Conservation (phyloP, 2,113 vertebrate species). For the Cygnus buccinator region DNA sequence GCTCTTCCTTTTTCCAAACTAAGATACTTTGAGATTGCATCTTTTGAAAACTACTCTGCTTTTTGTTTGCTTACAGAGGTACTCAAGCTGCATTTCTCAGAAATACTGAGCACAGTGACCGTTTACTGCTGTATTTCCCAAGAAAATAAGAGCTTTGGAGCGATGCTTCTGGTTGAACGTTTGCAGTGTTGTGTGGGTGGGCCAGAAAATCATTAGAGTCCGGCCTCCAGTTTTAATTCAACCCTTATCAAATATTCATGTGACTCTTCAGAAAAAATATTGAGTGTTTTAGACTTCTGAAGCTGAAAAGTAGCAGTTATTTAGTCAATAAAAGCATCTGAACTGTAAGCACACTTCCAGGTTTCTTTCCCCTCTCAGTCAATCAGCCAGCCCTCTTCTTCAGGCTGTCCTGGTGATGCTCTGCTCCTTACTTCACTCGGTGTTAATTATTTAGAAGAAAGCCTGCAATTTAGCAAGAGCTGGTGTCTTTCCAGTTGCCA, state of each 20-base stretch:
- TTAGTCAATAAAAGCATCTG: not conserved
- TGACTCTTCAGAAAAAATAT: not conserved
- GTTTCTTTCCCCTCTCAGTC: not conserved
- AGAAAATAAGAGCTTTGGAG: not conserved
- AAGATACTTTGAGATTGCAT: rapidly evolving
- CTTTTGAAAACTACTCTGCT: not conserved
- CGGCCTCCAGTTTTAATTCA: not conserved
- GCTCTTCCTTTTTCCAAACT: not conserved
- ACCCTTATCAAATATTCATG: not conserved
- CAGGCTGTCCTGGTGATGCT: not conserved
- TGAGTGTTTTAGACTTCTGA: not conserved
- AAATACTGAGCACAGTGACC: not conserved
- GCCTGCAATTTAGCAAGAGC: not conserved
- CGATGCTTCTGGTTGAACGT: no score
- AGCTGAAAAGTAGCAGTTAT: not conserved
- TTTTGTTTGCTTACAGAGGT: not conserved
- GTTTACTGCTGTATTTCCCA: rapidly evolving
- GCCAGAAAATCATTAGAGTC: not conserved
- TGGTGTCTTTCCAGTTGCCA: rapidly evolving
- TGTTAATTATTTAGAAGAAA: not conserved
- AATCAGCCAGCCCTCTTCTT: not conserved
- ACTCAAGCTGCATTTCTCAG: not conserved
- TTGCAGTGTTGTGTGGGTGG: not conserved
- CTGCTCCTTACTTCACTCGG: rapidly evolving
- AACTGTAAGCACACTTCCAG: not conserved